Base-by-base conservation (phyloP, 2,888 invertebrate species). In the Galeopsomyia nigrocyanea region DNA sequence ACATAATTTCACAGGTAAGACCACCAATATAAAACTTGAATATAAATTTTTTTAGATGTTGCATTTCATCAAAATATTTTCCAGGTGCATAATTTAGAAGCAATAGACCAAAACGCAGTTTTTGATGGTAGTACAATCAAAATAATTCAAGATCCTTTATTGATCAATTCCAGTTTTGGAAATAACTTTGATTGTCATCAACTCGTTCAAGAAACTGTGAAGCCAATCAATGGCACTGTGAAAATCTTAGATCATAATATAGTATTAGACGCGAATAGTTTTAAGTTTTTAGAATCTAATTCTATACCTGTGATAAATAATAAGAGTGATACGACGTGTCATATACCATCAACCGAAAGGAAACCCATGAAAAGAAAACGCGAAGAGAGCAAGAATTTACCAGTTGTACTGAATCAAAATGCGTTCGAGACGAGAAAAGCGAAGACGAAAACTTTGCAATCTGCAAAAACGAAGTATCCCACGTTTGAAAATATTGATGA, bases 401-500 rank as follows among this genome's bases (percentile, higher is more conserved):
- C 80, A 7, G 79, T 76, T 63, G 77, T 83, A 13, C 83, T 79
- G 71, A 84, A 83, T 77, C 69, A 83, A 46, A 84, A 82, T 75
- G 83, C 82, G 0, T 82, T 84, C 58, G 85, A 84, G 47, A 79
- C 81, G 0, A 79, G 80, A 56, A 85, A 82, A 76, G 79, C 79
- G 2, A 84, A 83, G 68, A 79, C 80, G 3, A 85, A 84, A 68
- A 77, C 81, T 13, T 77, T 82, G 14, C 60, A 58, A 13, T 79
- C 81, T 50, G 70, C 80, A 7, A 86, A 83, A 73, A 26, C 26
- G 2, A 85, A 83, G 68, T 83, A 82, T 78, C 80, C 72, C 2
- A 82, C 80, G 7, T 78, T 77, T 51, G 83, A 84, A 56, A 82
- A 81, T 63, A 74, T 85, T 16, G 85, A 87, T 55, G 87, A 87